Base-by-base conservation (phyloP, 2,797 vertebrate species). In the Coilia nasus region DNA sequence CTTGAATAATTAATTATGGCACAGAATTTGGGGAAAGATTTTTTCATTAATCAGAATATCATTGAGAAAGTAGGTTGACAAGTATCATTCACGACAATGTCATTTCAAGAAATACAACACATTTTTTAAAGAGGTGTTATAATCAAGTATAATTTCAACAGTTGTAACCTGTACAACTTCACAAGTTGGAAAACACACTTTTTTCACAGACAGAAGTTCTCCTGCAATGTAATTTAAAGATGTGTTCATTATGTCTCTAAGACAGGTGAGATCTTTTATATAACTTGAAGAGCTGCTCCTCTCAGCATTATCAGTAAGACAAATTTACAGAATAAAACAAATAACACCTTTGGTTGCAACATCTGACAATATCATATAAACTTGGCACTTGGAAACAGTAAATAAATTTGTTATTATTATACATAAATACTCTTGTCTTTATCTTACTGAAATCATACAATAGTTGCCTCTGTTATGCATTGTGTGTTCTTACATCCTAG, bases 91-190 rank as follows among this genome's bases (percentile, higher is more conserved):
- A 35, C 14, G 28, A 35, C 31, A 35, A 75, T 35, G 14, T 25
- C 2, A 75, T 15, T 14, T 54, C 2, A 75, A 75, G 14, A 19
- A 75, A 15, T 31, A 71, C 28, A 17, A 35, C 12, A 17, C 28
- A 5, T 35, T 75, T 17, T 64, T 31, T 19, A 78, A 44, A 78
- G 17, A 44, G 19, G 35, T 78, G 31, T 78, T 78, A 35, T 78
- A 78, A 78, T 78, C 71, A 78, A 78, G 71, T 78, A 78, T 78
- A 17, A 41, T 59, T 21, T 44, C 71, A 35, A 78, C 71, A 41
- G 81, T 59, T 87, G 23, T 50, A 57, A 57, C 46, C 82, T 47
- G 62, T 81, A 83, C 82, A 56, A 87, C 85, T 85, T 87, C 31
- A 87, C 64, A 78, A 78, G 31, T 78, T 44, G 35, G 35, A 78